Percentiles rank a stretch among this genome's conserved stretches.
phyloP scores from a whole-genome alignment of 2,888 invertebrate genomes.

The Eretmocerus hayati region DNA sequence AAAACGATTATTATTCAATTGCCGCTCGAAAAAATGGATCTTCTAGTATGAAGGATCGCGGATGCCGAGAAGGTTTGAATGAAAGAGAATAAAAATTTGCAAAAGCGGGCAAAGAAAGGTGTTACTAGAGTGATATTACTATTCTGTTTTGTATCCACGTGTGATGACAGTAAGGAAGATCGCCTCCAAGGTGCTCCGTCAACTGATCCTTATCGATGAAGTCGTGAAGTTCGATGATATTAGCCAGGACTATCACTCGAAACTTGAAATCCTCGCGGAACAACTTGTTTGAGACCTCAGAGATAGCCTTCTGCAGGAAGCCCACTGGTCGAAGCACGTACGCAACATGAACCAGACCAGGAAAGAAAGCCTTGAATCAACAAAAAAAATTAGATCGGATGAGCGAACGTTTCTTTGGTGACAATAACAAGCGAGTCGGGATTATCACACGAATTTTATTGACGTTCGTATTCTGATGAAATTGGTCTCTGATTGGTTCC shows the following conservation, averaged over 20 bases:
- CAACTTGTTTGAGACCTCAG: conserved; percentile 86
- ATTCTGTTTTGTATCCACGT: conserved; percentile 97
- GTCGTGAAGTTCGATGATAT: conserved; percentile 77
- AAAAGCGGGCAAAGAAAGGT: no score
- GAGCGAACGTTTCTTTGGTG: neutral
- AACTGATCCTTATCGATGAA: conserved; percentile 78
- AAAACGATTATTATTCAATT: no score
- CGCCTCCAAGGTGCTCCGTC: conserved; percentile 84
- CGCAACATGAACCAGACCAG: conserved; percentile 87
- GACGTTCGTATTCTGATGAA: no score
- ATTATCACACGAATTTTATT: no score
- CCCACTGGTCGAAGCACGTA: conserved; percentile 89
- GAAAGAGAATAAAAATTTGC: no score
- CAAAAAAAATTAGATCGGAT: no score
- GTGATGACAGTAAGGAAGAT: conserved; percentile 81
- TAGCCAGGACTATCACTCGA: conserved; percentile 80
- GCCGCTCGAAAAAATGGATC: no score
- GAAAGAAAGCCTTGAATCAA: conserved; percentile 77
- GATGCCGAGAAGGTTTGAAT: no score
- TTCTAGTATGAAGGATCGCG: no score
- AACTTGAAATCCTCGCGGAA: conserved; percentile 91
- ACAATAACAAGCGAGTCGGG: neutral
- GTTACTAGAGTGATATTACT: conserved; percentile 61
- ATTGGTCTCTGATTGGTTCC: no score
- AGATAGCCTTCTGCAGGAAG: conserved; percentile 91